Evolutionary conservation across 2,888 invertebrate genomes (phyloP), one percentile per base, ranked within the genome.

Genomic region (Lymantria dispar): DNA sequence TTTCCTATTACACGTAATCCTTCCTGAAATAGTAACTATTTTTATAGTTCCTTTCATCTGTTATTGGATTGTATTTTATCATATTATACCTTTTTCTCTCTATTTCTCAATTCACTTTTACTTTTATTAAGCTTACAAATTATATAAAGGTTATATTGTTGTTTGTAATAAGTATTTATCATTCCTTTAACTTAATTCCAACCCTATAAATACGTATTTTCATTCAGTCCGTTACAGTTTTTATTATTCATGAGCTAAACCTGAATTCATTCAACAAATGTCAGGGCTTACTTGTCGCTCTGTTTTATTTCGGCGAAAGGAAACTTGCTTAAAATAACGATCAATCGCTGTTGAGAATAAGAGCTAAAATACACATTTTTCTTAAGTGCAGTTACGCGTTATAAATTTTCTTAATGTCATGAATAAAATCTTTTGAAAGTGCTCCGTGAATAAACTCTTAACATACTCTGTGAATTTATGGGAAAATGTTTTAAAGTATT

Each of bases 1-100:
- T 56, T 59, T 38, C 44, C 51, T 45, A 45, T 52, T 38, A 52
- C 42, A 47, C 47, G 37, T 62, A 54, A 64, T 64, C 61, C 47
- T 44, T 52, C 44, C 45, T 54, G 45, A 14, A 44, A 43, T 46
- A 45, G 36, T 51, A 47, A 47, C 54, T 59, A 52, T 49, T 12
- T 14, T 13, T 40, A 14, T 45, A 36, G 39, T 39, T 48, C 38
- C 47, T 47, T 47, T 49, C 45, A 48, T 47, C 42, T 49, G 40
- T 22, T 50, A 51, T 46, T 44, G 45, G 48, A 54, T 58, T 54
- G 54, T 54, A 48, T 56, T 50, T 60, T 47, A 54, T 60, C 46
- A 51, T 51, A 56, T 58, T 50, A 48, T 51, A 53, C 52, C 50
- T 29, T 57, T 53, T 46, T 43, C 47, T 52, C 57, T 66, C 47